These are phyloP conservation scores for Macrochelys suwanniensis DNA, from an alignment of 2,797 vertebrate species.

Conservation along the genomic window DNA sequence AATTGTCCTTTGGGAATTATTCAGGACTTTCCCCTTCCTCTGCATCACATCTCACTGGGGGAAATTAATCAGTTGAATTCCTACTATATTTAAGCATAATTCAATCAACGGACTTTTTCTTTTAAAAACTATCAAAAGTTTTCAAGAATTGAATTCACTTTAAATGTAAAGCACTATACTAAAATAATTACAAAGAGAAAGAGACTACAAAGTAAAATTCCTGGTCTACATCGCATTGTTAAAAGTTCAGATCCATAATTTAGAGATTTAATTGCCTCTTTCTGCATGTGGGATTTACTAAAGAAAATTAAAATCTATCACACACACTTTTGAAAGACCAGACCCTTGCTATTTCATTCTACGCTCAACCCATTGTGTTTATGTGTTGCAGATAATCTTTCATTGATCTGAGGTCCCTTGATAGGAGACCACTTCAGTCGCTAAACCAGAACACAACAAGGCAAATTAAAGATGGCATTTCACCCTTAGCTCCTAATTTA, in stretches of 20 bases:
- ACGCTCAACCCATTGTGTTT: background rate
- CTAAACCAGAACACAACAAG: background rate
- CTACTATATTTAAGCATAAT: conserved; percentile 57
- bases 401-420: background rate
- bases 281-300: background rate
- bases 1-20: conserved; percentile 58
- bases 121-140: conserved; percentile 54
- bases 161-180: conserved; percentile 56
- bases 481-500: background rate
- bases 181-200: conserved; percentile 58
- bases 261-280: conserved; percentile 10
- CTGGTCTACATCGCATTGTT: fast-evolving
- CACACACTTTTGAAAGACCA: background rate
- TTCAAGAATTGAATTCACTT: conserved; percentile 19
- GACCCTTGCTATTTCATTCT: background rate
- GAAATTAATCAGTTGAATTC: conserved; percentile 55
- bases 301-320: background rate
- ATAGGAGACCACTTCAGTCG: background rate
- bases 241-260: background rate
- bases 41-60: background rate
- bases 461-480: background rate
- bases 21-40: conserved; percentile 46
- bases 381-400: background rate
- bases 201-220: conserved; percentile 37
- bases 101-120: conserved; percentile 54